Base-by-base conservation (phyloP, 2,888 invertebrate species). In the Caenorhabditis virilis region DNA sequence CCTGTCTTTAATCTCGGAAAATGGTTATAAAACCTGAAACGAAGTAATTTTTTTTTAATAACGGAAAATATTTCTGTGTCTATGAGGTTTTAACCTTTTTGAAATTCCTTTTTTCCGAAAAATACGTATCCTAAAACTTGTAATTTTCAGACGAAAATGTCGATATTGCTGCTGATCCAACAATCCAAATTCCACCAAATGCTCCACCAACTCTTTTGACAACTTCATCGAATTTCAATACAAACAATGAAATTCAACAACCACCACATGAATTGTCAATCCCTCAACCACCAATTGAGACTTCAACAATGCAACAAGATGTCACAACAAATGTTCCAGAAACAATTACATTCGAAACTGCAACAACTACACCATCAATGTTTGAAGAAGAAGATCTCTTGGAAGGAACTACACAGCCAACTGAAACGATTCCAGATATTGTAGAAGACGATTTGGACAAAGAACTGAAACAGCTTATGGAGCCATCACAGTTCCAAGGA, bases 361-460 rank as follows among this genome's bases (percentile, higher is more conserved):
- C 27, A 20, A 45, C 50, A 23, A 43, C 16, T 18, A 22, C n/a
- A 33, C 43, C 51, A 13, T 27, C 35, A 43, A 39, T 27, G 7
- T n/a, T 13, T 7, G 53, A 53, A n/a, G n/a, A n/a, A n/a, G 59
- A 59, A 7, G 59, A 53, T 13, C 18, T 42, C 1, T 7, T 27
- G 15, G 53, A 13, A 15, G 18, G 30, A 4, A 25, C 36, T 13
- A 33, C 46, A 4, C 18, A 50, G 22, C n/a, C n/a, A n/a, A n/a
- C n/a, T n/a, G n/a, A n/a, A n/a, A n/a, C n/a, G n/a, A n/a, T n/a
- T n/a, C n/a, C n/a, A n/a, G n/a, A n/a, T n/a, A 64, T 65, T 27
- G 56, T 50, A 25, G 65, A 65, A 23, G 48, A 51, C 13, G 65
- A 59, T 3, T 18, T 65, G 48, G 65, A 65, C 22, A 56, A 55